phyloP scores from a whole-genome alignment of 2,797 vertebrate genomes.

The Coreius guichenoti region DNA sequence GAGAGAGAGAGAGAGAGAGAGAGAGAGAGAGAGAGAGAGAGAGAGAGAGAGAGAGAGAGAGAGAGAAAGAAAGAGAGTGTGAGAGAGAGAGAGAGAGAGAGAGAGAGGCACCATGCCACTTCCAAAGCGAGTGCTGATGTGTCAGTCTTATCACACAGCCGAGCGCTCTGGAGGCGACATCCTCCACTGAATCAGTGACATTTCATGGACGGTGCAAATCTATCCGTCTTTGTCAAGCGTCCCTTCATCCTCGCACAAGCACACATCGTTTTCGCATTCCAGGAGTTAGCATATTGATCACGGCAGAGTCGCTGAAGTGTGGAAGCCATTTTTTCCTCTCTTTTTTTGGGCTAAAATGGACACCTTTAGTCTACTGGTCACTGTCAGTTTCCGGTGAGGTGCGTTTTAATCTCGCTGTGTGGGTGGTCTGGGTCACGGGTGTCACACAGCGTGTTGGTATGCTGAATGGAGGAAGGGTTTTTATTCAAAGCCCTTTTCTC shows the following conservation, averaged over 20 bases:
- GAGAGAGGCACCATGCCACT: slow-evolving; percentile 70
- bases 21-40: slow-evolving; percentile 65
- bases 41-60: slow-evolving; percentile 62
- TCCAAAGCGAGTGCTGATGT: slow-evolving; percentile 78
- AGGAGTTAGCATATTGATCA: slow-evolving; percentile 88
- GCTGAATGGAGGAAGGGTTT: slow-evolving; percentile 29
- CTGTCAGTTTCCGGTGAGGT: slow-evolving; percentile 73
- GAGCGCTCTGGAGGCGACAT: slow-evolving; percentile 84
- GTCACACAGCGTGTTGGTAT: slow-evolving; percentile 10
- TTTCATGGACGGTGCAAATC: slow-evolving; percentile 88
- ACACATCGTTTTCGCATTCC: slow-evolving; percentile 79
- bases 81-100: slow-evolving; percentile 67
- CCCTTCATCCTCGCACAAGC: slow-evolving; percentile 58
- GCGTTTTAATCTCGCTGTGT: slow-evolving; percentile 70
- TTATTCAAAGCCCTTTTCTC: slow-evolving; percentile 26
- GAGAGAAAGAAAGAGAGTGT: slow-evolving; percentile 67
- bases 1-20: slow-evolving; percentile 67
- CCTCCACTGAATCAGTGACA: slow-evolving; percentile 88
- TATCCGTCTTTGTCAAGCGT: slow-evolving; percentile 86
- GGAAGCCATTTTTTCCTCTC: slow-evolving; percentile 25
- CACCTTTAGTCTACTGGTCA: slow-evolving; percentile 68
- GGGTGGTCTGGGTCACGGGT: slow-evolving; percentile 63
- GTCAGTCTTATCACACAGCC: slow-evolving; percentile 85
- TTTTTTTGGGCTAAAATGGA: slow-evolving; percentile 64
- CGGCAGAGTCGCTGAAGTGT: slow-evolving; percentile 76